phyloP scores from a whole-genome alignment of 2,888 invertebrate species.

The Pachycephus smyrnensis region DNA sequence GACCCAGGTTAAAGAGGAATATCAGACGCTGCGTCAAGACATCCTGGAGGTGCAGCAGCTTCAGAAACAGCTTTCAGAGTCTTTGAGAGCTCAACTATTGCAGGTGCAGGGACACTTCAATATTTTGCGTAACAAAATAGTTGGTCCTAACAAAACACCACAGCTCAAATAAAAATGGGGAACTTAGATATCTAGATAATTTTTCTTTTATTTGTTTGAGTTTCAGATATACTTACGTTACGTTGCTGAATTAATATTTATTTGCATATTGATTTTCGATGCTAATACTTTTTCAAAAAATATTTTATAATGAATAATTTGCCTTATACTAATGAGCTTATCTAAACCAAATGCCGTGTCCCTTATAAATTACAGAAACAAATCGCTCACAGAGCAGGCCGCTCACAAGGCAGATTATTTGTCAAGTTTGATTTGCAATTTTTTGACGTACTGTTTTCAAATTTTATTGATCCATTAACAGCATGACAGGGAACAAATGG shows the following conservation, averaged over 20 bases:
- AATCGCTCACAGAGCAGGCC: background rate
- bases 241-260: background rate
- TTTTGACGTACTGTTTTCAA: constrained; percentile 9
- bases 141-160: constrained; percentile 62
- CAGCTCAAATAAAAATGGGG: constrained; percentile 49
- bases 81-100: constrained; percentile 79
- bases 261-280: background rate
- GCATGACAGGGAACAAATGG: constrained; percentile 18
- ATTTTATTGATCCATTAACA: constrained; percentile 27
- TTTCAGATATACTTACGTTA: background rate
- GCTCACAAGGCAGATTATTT: background rate
- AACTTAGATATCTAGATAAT: background rate
- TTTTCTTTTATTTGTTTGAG: background rate
- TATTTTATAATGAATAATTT: background rate
- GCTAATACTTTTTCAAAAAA: background rate
- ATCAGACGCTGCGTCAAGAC: constrained; percentile 82
- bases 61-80: constrained; percentile 81
- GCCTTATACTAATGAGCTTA: background rate
- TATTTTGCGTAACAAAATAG: constrained; percentile 77
- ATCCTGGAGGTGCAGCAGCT: constrained; percentile 83
- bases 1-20: constrained; percentile 80
- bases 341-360: background rate
- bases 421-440: background rate
- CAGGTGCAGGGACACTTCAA: constrained; percentile 82
- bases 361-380: background rate